Conservation (phyloP, 1,140 invertebrate species). For the Antheraea pernyi region DNA sequence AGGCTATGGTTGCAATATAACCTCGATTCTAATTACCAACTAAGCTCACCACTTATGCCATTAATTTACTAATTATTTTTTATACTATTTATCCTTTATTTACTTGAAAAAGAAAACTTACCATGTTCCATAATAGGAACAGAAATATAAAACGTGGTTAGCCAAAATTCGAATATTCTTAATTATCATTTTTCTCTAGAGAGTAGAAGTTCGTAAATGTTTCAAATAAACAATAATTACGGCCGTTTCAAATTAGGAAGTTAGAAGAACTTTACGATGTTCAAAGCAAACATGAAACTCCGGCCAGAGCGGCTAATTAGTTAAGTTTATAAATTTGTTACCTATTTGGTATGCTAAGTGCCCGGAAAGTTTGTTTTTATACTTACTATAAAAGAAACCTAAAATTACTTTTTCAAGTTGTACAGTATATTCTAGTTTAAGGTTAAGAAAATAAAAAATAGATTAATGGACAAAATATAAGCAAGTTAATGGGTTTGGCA, state of each 20-base stretch:
- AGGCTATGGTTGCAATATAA: no score
- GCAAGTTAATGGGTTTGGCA: not conserved
- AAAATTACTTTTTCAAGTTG: conserved; percentile 6
- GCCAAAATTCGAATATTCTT: conserved; percentile 20
- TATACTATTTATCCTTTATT: no score
- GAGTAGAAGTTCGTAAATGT: conserved; percentile 25
- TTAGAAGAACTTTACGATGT: conserved; percentile 47
- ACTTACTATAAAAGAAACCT: conserved; percentile 7
- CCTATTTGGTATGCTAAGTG: conserved; percentile 71
- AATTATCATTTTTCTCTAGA: conserved; percentile 23
- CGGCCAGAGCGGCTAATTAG: conserved; percentile 58
- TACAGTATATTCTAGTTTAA: not conserved
- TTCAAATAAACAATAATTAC: conserved; percentile 46
- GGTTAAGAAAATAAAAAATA: not conserved
- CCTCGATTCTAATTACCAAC: no score
- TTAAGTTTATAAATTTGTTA: conserved; percentile 72
- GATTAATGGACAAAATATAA: not conserved
- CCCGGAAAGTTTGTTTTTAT: conserved; percentile 41
- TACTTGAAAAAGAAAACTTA: no score
- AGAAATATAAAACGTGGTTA: not conserved
- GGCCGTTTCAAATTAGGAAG: conserved; percentile 52
- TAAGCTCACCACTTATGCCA: no score
- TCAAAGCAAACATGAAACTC: conserved; percentile 63
- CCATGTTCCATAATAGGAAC: no score
- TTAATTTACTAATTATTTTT: no score